phyloP scores from a whole-genome alignment of 2,797 vertebrate genomes.

The Rhinatrema bivittatum region DNA sequence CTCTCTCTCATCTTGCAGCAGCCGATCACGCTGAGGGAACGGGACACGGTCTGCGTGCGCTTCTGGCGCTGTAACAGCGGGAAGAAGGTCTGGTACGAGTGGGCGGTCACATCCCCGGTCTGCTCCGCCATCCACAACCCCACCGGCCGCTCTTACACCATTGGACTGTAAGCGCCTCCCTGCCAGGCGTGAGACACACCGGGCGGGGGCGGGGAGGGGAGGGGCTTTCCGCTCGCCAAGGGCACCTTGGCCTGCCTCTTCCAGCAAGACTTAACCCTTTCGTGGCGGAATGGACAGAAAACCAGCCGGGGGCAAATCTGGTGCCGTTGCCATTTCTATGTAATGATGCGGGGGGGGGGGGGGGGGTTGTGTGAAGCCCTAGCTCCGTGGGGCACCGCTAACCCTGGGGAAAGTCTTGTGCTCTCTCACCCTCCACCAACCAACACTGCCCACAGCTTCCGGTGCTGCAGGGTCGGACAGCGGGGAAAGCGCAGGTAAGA shows the following conservation, averaged over 20 bases:
- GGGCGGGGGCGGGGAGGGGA: conserved; percentile 5
- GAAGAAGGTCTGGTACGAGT: conserved; percentile 93
- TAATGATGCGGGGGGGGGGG: no score
- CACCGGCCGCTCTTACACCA: conserved; percentile 85
- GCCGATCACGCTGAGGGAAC: conserved; percentile 67
- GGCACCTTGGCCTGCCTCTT: neutral
- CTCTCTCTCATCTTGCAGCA: conserved; percentile 51
- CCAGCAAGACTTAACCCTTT: no score
- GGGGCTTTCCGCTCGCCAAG: conserved; percentile 1
- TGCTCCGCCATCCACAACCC: conserved; percentile 91
- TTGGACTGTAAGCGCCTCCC: conserved; percentile 62
- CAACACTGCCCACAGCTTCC: no score
- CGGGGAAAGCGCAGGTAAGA: no score
- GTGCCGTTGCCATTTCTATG: no score
- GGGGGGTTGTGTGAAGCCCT: no score
- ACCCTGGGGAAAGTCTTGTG: no score
- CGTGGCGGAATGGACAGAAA: no score
- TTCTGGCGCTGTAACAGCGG: conserved; percentile 91
- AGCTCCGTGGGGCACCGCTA: no score
- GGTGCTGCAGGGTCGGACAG: no score
- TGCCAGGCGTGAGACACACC: conserved; percentile 1
- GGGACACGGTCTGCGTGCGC: conserved; percentile 68
- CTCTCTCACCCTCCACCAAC: no score
- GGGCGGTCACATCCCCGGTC: conserved; percentile 80
- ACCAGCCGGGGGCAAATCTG: no score